Base-by-base conservation (phyloP, 1,140 invertebrate species). In the Lasioglossum albipes region DNA sequence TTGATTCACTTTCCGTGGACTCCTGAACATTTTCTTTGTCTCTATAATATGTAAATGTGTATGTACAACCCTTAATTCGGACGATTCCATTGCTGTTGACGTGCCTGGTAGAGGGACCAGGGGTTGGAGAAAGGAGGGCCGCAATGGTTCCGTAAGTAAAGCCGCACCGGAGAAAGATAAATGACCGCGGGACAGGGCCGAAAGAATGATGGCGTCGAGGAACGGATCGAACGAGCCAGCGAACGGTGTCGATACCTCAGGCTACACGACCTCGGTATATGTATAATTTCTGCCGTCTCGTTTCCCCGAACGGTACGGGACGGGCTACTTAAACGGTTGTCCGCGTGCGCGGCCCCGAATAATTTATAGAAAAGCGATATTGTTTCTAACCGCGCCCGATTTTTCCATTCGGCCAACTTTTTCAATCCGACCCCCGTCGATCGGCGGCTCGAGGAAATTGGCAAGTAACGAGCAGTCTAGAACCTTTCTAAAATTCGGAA, bases 131-230 rank as follows among this genome's bases (percentile, higher is more conserved):
- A 49, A 13, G 45, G 5, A 36, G 4, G 7, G n/a, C 52, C 52
- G 57, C 57, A 5, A n/a, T 59, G 57, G 57, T 59, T n/a, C 57
- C 57, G 57, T 59, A n/a, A 59, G 57, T 59, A 59, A n/a, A 59
- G 20, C 57, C 57, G 57, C 52, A 20, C 52, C 16, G 57, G 57
- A 1, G n/a, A 59, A 59, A 59, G 57, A 59, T 59, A 59, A 59
- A 59, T 59, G 18, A 59, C 57, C 57, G n/a, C 57, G 5, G 57
- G 57, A 59, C 18, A 59, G 57, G 57, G 57, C 7, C 7, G 57
- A 59, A 59, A 59, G 57, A 59, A 59, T 59, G 57, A 59, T 59
- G 57, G 57, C n/a, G 57, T 20, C n/a, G 13, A 7, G 57, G 57
- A 54, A 16, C 16, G 20, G 57, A 59, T 59, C 57, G 57, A 59